Evolutionary conservation across 2,113 vertebrate genomes (phyloP).

Genomic region (Lasiurus cinereus): DNA sequence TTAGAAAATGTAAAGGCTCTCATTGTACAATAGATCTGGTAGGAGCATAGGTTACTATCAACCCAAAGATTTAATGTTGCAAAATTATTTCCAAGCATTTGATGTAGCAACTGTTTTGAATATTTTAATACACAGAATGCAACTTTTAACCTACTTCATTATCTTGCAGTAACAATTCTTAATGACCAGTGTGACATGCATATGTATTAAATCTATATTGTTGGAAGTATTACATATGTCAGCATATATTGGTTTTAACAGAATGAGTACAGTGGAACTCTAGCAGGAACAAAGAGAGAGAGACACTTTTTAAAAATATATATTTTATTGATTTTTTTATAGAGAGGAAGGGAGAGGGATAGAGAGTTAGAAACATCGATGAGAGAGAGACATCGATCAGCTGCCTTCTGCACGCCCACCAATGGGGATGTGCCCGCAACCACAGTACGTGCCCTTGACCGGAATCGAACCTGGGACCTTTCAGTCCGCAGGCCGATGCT

Average conservation of each 20-base stretch:
- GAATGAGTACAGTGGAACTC: background rate
- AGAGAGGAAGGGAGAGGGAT: no score
- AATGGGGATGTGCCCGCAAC: no score
- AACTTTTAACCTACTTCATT: background rate
- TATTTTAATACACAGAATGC: slow-evolving; percentile 16
- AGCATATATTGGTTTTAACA: slow-evolving; percentile 6
- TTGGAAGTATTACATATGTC: background rate
- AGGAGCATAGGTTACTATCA: background rate
- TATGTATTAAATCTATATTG: no score
- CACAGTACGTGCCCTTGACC: no score
- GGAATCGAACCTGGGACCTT: no score
- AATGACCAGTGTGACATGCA: background rate
- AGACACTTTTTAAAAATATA: background rate
- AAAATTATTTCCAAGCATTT: slow-evolving; percentile 40
- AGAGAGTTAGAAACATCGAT: no score
- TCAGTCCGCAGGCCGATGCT: no score
- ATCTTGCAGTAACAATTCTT: background rate
- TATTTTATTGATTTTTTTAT: no score
- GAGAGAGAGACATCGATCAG: no score
- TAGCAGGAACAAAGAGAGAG: background rate
- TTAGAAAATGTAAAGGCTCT: slow-evolving; percentile 1
- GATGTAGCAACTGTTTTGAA: background rate
- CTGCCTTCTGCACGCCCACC: no score
- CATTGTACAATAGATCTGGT: background rate
- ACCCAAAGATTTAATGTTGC: background rate